These are phyloP conservation scores for Drosophila tanythrix DNA, from an alignment of 2,888 invertebrate species.

Conservation along the genomic window DNA sequence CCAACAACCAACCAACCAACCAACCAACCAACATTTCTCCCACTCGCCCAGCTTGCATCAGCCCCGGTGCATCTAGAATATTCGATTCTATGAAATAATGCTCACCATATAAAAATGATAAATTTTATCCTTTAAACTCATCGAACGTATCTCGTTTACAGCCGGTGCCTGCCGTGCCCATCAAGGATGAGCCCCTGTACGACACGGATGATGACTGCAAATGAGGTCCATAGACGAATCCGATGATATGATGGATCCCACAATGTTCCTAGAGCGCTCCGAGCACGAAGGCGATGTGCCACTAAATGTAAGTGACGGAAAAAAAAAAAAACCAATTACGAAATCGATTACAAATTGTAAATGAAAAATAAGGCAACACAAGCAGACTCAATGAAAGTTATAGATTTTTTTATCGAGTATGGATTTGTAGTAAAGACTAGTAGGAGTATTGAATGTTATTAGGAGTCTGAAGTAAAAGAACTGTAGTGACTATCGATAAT, in stretches of 20 bases:
- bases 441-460: not conserved
- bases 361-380: not conserved
- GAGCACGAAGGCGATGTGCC: constrained; percentile 82
- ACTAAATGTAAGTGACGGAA: constrained; percentile 66
- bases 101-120: no score
- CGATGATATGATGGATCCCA: constrained; percentile 84
- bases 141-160: constrained; percentile 46
- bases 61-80: not conserved
- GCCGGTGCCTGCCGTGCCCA: constrained; percentile 83
- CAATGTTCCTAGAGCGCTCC: constrained; percentile 84
- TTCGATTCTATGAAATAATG: not conserved
- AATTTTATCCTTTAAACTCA: constrained; percentile 3
- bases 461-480: not conserved
- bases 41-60: not conserved
- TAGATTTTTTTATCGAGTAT: not conserved
- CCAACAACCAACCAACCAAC: not conserved
- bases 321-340: not conserved
- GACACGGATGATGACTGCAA: constrained; percentile 82
- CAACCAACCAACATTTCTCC: not conserved
- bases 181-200: constrained; percentile 83
- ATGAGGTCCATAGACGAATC: constrained; percentile 80
- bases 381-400: no score
- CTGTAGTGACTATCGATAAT: not conserved
- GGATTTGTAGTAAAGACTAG: not conserved
- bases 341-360: not conserved